Percentiles rank a stretch among this genome's conserved stretches.
These are phyloP conservation scores for Selenia dentaria DNA, from an alignment of 2,888 invertebrate species.

Conservation along the genomic window DNA sequence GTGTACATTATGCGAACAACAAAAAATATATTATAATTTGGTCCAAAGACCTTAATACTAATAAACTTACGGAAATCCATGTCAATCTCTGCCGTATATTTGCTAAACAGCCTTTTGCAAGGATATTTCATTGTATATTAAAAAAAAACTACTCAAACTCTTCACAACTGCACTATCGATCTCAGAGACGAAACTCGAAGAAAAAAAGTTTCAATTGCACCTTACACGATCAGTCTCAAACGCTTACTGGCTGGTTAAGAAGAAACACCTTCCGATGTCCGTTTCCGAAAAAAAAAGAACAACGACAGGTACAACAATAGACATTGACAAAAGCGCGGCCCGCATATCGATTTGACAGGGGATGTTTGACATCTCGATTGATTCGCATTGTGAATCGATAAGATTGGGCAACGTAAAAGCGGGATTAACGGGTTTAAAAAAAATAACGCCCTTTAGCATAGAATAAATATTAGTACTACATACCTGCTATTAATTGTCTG, in stretches of 20 bases:
- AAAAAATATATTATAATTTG: no score
- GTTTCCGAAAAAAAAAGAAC: slow-evolving; percentile 70
- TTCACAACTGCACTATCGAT: slow-evolving; percentile 14
- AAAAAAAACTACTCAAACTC: slow-evolving; percentile 21
- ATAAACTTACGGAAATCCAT: slow-evolving; percentile 67
- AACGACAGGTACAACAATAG: slow-evolving; percentile 43
- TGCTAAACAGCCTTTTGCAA: slow-evolving; percentile 56
- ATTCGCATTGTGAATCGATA: slow-evolving; percentile 43
- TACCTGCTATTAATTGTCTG: no score
- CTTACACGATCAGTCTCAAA: slow-evolving; percentile 73
- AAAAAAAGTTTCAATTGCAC: slow-evolving; percentile 57
- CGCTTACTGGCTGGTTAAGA: slow-evolving; percentile 63
- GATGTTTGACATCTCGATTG: slow-evolving; percentile 39
- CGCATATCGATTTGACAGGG: slow-evolving; percentile 43
- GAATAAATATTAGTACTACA: no score
- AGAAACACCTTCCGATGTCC: slow-evolving; percentile 64
- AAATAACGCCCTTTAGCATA: not conserved
- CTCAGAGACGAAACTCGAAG: slow-evolving; percentile 19
- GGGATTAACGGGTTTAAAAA: slow-evolving; percentile 3
- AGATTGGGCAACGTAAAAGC: slow-evolving; percentile 33
- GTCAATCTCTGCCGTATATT: slow-evolving; percentile 51
- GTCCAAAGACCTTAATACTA: no score
- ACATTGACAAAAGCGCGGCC: slow-evolving; percentile 28
- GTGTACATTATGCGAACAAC: no score
- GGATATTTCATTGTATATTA: slow-evolving; percentile 76